These are phyloP conservation scores for Teinopalpus imperialis DNA, from an alignment of 2,888 invertebrate species.

Conservation along the genomic window DNA sequence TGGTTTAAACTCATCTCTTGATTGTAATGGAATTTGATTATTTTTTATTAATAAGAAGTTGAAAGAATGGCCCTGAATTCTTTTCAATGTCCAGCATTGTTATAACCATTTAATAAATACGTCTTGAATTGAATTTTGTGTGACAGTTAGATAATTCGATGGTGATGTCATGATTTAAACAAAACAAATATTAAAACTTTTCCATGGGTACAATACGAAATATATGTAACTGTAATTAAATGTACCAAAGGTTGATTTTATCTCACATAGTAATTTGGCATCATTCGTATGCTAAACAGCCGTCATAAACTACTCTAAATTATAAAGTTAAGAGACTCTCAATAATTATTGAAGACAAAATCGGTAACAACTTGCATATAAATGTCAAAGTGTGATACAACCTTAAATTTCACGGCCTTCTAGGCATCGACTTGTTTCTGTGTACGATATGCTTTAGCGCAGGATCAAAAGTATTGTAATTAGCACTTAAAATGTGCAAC, in stretches of 20 bases:
- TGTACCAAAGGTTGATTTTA: slow-evolving; percentile 4
- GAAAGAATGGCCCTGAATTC: too few relatives aligned
- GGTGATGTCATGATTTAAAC: too few relatives aligned
- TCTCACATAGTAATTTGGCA: slow-evolving; percentile 17
- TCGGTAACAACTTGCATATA: slow-evolving; percentile 13
- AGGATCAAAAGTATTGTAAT: slow-evolving; percentile 11
- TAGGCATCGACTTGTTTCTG: background rate
- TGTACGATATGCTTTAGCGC: slow-evolving; percentile 7
- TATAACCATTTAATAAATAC: too few relatives aligned
- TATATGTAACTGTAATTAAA: too few relatives aligned
- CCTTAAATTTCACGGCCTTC: slow-evolving; percentile 14
- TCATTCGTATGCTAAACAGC: slow-evolving; percentile 13
- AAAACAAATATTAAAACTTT: too few relatives aligned
- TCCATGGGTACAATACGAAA: too few relatives aligned
- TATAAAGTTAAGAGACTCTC: slow-evolving; percentile 9
- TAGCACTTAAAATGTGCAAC: slow-evolving; percentile 8
- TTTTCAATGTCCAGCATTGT: too few relatives aligned
- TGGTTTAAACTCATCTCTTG: too few relatives aligned
- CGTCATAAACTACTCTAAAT: slow-evolving; percentile 18
- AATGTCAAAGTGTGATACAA: slow-evolving; percentile 18
- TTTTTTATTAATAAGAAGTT: too few relatives aligned
- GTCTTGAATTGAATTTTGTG: too few relatives aligned
- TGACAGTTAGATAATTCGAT: too few relatives aligned
- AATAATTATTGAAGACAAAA: slow-evolving; percentile 14
- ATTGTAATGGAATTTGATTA: too few relatives aligned